Evolutionary conservation across 1,140 invertebrate species (phyloP).

Genomic region (Oreohelix idahoensis): DNA sequence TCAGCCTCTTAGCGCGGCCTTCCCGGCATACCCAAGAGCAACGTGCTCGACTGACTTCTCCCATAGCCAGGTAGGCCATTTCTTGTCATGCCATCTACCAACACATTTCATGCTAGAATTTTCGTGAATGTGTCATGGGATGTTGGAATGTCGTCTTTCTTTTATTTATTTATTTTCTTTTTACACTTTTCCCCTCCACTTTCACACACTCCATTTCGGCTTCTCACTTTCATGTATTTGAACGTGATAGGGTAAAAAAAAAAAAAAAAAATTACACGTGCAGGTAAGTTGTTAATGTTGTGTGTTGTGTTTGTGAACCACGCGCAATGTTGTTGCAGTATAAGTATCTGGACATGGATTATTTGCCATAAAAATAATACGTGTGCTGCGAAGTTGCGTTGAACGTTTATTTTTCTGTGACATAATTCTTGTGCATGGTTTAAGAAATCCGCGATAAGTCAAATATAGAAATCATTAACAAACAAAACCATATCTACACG

Average conservation of each 20-base stretch:
- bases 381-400: no score
- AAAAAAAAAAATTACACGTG: background rate
- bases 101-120: constrained; percentile 1
- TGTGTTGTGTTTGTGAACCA: background rate
- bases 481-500: no score
- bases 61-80: constrained; percentile 8
- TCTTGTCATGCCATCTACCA: constrained; percentile 2
- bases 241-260: background rate
- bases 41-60: constrained; percentile 22
- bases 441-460: no score
- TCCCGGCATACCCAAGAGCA: constrained; percentile 39
- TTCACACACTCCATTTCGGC: background rate
- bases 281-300: background rate
- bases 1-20: constrained; percentile 40
- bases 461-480: no score
- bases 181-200: background rate
- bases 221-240: background rate
- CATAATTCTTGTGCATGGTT: no score
- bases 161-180: no score
- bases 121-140: background rate
- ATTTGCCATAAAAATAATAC: no score
- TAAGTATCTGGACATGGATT: no score
- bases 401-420: no score
- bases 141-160: background rate
- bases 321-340: no score